Evolutionary conservation across 2,797 vertebrate species (phyloP).

Genomic region (Martes flavigula): DNA sequence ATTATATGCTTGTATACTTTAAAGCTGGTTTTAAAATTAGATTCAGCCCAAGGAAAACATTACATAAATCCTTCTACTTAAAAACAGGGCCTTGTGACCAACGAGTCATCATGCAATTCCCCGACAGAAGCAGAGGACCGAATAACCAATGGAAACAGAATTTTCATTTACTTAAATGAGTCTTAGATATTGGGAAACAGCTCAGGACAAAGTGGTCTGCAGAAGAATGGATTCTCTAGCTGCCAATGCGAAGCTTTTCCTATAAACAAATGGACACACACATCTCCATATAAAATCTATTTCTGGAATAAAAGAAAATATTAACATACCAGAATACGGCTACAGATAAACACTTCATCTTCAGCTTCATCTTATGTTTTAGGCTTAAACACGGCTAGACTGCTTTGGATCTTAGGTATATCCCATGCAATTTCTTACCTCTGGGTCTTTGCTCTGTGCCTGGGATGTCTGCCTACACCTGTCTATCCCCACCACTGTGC

Average conservation of each 20-base stretch:
- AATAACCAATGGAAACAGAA: neutral
- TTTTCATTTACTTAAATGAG: conserved; percentile 1
- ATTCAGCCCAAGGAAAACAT: neutral
- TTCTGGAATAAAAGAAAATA: conserved; percentile 1
- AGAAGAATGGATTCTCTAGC: neutral
- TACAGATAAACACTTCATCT: neutral
- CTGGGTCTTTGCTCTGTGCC: neutral
- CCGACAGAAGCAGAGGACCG: neutral
- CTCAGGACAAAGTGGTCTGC: neutral
- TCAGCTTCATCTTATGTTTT: neutral
- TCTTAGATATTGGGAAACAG: neutral
- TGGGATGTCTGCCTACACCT: neutral
- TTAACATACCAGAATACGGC: neutral
- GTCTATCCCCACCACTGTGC: neutral
- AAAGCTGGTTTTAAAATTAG: neutral
- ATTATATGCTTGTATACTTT: conserved; percentile 38
- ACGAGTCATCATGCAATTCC: neutral
- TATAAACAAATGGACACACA: neutral
- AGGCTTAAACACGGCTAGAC: neutral
- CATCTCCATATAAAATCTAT: neutral
- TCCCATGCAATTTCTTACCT: neutral
- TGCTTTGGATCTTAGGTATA: neutral
- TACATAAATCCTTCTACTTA: conserved; percentile 1
- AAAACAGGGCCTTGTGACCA: neutral
- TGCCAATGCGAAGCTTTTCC: neutral